phyloP scores from a whole-genome alignment of 2,113 vertebrate species.

The Vanacampus margaritifer region DNA sequence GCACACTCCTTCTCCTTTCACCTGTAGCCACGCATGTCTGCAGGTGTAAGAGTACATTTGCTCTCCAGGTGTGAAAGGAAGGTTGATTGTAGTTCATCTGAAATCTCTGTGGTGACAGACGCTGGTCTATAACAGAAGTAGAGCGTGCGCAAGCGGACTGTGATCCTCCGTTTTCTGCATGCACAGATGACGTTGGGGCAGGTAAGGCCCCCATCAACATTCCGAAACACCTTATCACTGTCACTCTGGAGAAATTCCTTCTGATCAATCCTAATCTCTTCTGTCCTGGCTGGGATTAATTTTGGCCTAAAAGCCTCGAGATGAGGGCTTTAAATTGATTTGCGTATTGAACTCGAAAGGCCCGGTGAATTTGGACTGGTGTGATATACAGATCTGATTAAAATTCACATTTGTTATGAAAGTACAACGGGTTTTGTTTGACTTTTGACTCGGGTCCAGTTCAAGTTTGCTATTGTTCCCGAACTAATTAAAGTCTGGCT shows the following conservation, averaged over 20 bases:
- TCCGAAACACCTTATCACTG: slow-evolving; percentile 37
- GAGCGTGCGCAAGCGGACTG: slow-evolving; percentile 11
- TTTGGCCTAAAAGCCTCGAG: background rate
- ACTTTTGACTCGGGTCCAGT: slow-evolving; percentile 4
- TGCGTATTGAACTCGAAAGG: background rate
- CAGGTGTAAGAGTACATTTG: slow-evolving; percentile 21
- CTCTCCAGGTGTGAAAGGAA: slow-evolving; percentile 61
- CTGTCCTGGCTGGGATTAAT: slow-evolving; percentile 10
- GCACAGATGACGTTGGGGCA: slow-evolving; percentile 22
- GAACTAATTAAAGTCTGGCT: background rate
- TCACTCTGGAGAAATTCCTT: slow-evolving; percentile 23
- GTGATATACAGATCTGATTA: slow-evolving; percentile 2
- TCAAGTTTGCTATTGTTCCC: background rate
- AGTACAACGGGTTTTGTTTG: background rate
- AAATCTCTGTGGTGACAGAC: slow-evolving; percentile 55
- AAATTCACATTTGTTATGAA: slow-evolving; percentile 5
- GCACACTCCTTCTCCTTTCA: background rate
- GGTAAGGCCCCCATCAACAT: slow-evolving; percentile 51
- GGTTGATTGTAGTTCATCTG: slow-evolving; percentile 36
- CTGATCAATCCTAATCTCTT: slow-evolving; percentile 42
- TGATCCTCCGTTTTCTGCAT: slow-evolving; percentile 44
- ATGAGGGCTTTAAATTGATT: slow-evolving; percentile 9
- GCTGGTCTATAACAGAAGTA: slow-evolving; percentile 8
- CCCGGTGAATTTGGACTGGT: background rate
- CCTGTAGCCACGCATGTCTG: slow-evolving; percentile 4